These are phyloP conservation scores for Lateolabrax maculatus DNA, from an alignment of 2,797 vertebrate genomes.

Conservation along the genomic window DNA sequence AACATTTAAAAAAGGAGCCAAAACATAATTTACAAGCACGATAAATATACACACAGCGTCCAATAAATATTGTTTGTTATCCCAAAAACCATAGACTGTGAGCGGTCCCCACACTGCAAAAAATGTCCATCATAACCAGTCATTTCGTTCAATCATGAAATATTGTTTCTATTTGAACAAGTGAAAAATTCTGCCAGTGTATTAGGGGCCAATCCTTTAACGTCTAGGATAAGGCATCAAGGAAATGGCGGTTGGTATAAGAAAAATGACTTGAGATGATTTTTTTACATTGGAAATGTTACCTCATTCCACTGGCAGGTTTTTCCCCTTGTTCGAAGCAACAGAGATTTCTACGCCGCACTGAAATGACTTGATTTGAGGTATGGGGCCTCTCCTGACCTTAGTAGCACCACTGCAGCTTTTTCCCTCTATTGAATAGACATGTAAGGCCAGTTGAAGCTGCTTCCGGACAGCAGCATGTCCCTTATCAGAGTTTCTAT, in stretches of 20 bases:
- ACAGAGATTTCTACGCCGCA: constrained; percentile 23
- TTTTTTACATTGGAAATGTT: constrained; percentile 1
- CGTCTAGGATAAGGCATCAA: background rate
- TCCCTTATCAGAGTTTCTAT: constrained; percentile 99
- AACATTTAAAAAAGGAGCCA: constrained; percentile 57
- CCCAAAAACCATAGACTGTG: constrained; percentile 58
- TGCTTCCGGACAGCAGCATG: constrained; percentile 98
- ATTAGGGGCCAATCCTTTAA: constrained; percentile 15
- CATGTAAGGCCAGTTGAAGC: constrained; percentile 99
- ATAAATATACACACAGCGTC: constrained; percentile 83
- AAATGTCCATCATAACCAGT: constrained; percentile 40
- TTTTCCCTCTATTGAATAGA: constrained; percentile 91
- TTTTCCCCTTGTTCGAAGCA: constrained; percentile 39
- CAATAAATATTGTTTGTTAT: constrained; percentile 80
- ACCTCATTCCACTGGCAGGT: constrained; percentile 51
- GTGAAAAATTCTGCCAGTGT: constrained; percentile 49
- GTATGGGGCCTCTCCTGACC: constrained; percentile 57
- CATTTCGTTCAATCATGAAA: constrained; percentile 39
- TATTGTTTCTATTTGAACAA: constrained; percentile 39
- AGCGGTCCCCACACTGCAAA: constrained; percentile 48
- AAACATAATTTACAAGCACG: constrained; percentile 80
- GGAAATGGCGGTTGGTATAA: constrained; percentile 20
- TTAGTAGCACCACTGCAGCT: constrained; percentile 38
- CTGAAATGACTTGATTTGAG: constrained; percentile 49
- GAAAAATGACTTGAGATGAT: background rate